A percentile compares a stretch with the other conserved stretches of the same genome.
Conservation (phyloP, 2,888 invertebrate genomes). For the Steromphala cineraria region DNA sequence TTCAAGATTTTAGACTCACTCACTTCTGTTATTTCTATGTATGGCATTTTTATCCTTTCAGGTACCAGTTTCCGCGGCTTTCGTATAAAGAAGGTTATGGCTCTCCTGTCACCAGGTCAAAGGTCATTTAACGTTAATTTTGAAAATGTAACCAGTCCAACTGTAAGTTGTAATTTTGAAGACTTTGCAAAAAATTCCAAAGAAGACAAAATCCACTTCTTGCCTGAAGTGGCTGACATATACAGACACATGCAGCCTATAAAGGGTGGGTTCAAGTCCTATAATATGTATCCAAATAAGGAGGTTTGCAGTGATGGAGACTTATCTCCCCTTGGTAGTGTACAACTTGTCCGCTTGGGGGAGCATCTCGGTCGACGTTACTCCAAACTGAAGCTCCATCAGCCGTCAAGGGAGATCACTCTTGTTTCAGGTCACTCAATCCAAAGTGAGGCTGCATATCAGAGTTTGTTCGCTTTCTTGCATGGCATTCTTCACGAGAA, state of each 20-base stretch:
- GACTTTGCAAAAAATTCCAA: not conserved
- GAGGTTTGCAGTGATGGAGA: slow-evolving; percentile 3
- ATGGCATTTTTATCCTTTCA: not conserved
- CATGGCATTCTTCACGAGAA: slow-evolving; percentile 53
- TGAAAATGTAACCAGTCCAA: slow-evolving; percentile 3
- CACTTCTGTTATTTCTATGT: too few relatives aligned
- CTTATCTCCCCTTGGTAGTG: slow-evolving; percentile 15
- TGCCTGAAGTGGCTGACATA: slow-evolving; percentile 23
- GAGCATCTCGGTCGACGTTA: slow-evolving; percentile 22
- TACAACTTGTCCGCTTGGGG: slow-evolving; percentile 23
- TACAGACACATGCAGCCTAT: slow-evolving; percentile 16
- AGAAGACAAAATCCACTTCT: not conserved
- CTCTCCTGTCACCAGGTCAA: slow-evolving; percentile 13
- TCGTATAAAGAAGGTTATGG: slow-evolving; percentile 23
- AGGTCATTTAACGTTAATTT: not conserved
- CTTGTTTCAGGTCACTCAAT: not conserved
- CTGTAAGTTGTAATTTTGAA: not conserved
- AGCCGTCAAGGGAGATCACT: not conserved
- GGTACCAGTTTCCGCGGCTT: slow-evolving; percentile 8
- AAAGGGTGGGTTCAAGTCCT: slow-evolving; percentile 25
- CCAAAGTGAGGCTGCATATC: slow-evolving; percentile 29
- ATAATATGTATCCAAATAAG: not conserved
- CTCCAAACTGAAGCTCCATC: not conserved
- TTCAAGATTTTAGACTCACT: too few relatives aligned
- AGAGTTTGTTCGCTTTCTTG: slow-evolving; percentile 45